These are phyloP conservation scores for Vesta saturnalis DNA, from an alignment of 2,888 invertebrate genomes.

Conservation along the genomic window DNA sequence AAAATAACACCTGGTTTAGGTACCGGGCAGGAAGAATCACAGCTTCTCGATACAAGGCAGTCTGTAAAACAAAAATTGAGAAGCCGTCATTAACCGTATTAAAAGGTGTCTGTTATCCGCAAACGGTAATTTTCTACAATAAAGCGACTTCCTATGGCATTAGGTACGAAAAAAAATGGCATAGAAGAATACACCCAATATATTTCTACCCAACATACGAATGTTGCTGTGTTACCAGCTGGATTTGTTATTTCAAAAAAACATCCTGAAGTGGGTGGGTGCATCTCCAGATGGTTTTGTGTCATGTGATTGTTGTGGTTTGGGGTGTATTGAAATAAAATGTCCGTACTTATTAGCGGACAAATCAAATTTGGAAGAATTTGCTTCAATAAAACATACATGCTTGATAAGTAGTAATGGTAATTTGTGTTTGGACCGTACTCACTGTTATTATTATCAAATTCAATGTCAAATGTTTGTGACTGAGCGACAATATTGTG, in stretches of 20 bases:
- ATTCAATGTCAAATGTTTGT: constrained; percentile 6
- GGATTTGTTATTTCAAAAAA: constrained; percentile 6
- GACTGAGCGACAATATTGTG: constrained; percentile 12
- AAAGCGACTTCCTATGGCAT: constrained; percentile 10
- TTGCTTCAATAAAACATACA: constrained; percentile 4
- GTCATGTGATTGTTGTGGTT: constrained; percentile 15
- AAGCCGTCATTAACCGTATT: constrained; percentile 9
- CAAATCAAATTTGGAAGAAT: neutral
- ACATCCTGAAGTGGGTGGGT: constrained; percentile 8
- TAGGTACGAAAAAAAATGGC: neutral
- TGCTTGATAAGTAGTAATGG: neutral
- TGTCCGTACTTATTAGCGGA: constrained; percentile 1
- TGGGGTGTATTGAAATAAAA: constrained; percentile 7
- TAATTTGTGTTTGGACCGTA: neutral
- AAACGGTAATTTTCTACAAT: neutral
- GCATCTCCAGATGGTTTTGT: constrained; percentile 16
- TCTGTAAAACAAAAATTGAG: constrained; percentile 1
- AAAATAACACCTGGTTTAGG: constrained; percentile 18
- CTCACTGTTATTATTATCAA: constrained; percentile 16
- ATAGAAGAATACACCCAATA: neutral
- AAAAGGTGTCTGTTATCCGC: constrained; percentile 11
- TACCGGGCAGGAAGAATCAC: constrained; percentile 13
- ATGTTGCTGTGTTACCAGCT: neutral
- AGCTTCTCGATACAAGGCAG: neutral
- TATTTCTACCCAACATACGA: neutral